These are phyloP conservation scores for Austrofundulus limnaeus DNA, from an alignment of 2,113 vertebrate species.

Conservation along the genomic window DNA sequence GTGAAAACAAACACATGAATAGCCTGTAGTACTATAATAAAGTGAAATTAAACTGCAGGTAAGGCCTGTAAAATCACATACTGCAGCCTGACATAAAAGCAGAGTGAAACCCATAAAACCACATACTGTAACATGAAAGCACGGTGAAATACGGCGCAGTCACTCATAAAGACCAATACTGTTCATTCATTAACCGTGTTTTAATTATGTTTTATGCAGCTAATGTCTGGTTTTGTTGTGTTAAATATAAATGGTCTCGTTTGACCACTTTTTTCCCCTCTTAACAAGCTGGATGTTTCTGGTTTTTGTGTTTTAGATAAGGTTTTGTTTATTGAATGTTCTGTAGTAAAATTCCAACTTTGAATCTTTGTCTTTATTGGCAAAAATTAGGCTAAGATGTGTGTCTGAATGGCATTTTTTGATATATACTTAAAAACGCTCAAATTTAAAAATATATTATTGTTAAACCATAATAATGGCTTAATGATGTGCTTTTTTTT, in stretches of 20 bases:
- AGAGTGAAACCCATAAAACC: constrained; percentile 55
- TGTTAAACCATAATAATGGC: no score
- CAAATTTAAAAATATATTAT: no score
- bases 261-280: constrained; percentile 6
- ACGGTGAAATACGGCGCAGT: constrained; percentile 27
- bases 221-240: constrained; percentile 7
- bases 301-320: background rate
- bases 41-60: constrained; percentile 36
- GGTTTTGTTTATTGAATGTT: background rate
- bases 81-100: constrained; percentile 55
- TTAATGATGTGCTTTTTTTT: no score
- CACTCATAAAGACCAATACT: constrained; percentile 25
- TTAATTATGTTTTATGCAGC: constrained; percentile 37
- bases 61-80: constrained; percentile 53
- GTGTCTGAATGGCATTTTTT: no score
- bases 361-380: background rate
- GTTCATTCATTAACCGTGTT: constrained; percentile 32
- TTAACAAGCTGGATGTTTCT: constrained; percentile 10
- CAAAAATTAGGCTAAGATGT: no score
- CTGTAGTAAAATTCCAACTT: background rate
- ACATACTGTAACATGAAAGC: constrained; percentile 62
- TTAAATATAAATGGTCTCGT: background rate
- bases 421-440: no score
- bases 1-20: constrained; percentile 12
- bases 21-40: constrained; percentile 51